Conservation (phyloP, 2,888 invertebrate species). For the Phragmatobia fuliginosa region DNA sequence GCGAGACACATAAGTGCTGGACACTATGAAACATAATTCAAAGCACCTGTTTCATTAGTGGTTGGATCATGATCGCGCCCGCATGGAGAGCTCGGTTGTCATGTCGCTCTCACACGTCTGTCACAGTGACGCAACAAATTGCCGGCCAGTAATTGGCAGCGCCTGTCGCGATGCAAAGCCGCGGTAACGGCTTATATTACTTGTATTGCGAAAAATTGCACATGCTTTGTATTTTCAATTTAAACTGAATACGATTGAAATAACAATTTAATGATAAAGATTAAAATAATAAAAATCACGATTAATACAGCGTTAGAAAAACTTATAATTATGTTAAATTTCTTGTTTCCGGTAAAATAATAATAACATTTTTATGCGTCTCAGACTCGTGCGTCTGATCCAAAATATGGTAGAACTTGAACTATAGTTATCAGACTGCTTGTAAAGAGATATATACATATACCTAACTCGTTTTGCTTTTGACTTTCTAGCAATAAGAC, state of each 20-base stretch:
- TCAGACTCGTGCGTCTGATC: too few species aligned
- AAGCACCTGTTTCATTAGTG: conserved; percentile 23
- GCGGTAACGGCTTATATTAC: conserved; percentile 56
- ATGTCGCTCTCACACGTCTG: conserved; percentile 54
- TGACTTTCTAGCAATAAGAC: too few species aligned
- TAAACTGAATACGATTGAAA: conserved; percentile 16
- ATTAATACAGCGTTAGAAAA: too few species aligned
- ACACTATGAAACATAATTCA: conserved; percentile 5
- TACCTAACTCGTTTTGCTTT: too few species aligned
- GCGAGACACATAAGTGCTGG: too few species aligned
- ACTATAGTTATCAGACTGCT: too few species aligned
- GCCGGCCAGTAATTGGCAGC: conserved; percentile 65
- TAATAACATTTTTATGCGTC: too few species aligned
- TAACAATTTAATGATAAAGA: neutral
- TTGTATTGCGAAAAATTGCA: conserved; percentile 59
- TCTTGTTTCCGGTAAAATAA: too few species aligned
- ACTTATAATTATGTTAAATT: too few species aligned
- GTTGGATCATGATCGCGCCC: conserved; percentile 30
- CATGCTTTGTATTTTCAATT: conserved; percentile 46
- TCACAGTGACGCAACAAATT: conserved; percentile 68
- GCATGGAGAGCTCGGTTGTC: conserved; percentile 45
- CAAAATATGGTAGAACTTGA: too few species aligned
- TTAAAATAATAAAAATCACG: too few species aligned
- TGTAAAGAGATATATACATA: too few species aligned
- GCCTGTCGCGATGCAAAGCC: conserved; percentile 58